Conservation (phyloP, 1,140 invertebrate genomes). For the Eriosoma lanigerum region DNA sequence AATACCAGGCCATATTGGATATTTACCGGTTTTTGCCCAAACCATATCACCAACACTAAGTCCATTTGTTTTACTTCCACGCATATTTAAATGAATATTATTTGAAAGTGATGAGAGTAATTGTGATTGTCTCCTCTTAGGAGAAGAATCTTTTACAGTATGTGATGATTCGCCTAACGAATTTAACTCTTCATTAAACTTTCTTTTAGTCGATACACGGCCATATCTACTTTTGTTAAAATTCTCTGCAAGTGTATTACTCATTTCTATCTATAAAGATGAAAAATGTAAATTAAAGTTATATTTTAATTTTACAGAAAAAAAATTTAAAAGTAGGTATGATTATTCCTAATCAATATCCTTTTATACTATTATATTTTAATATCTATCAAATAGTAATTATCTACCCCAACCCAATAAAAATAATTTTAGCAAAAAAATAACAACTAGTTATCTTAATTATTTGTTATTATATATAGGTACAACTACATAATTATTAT, state of each 20-base stretch:
- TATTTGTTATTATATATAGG: no score
- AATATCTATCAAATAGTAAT: no score
- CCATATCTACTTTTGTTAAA: conserved; percentile 9
- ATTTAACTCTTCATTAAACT: neutral
- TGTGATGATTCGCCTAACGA: neutral
- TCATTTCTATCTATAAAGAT: neutral
- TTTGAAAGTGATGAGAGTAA: neutral
- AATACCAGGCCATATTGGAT: conserved; percentile 35
- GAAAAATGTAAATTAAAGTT: no score
- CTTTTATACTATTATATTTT: no score
- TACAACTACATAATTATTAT: no score
- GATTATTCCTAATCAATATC: no score
- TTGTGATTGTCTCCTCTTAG: neutral
- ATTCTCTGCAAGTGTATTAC: neutral
- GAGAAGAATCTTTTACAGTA: no score
- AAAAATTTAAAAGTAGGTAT: no score
- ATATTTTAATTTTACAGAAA: no score
- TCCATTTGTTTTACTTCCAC: neutral
- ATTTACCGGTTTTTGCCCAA: conserved; percentile 38
- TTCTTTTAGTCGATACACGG: conserved; percentile 1
- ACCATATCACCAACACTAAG: conserved; percentile 24
- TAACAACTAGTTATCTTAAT: no score
- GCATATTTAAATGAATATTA: neutral
- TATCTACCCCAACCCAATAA: no score
- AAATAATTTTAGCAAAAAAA: no score